Conservation (phyloP, 2,797 vertebrate species). For the Gallinago nigripennis region DNA sequence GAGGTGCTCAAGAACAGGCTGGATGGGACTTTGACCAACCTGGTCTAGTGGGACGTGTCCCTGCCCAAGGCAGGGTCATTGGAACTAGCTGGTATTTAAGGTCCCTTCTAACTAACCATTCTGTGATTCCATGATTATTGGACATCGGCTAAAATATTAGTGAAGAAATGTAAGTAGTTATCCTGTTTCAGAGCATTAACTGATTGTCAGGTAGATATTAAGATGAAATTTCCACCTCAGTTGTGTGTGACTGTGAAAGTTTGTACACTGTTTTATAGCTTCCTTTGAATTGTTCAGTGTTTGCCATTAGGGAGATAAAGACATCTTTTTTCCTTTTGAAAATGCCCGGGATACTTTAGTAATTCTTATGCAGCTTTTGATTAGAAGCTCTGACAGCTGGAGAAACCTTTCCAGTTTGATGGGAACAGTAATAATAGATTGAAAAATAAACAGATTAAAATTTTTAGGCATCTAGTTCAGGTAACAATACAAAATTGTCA, state of each 20-base stretch:
- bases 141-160: not conserved
- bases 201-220: not conserved
- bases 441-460: not conserved
- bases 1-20: not conserved
- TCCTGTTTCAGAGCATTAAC: not conserved
- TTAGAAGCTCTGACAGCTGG: not conserved
- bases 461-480: not conserved
- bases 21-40: not conserved
- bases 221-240: fast-evolving
- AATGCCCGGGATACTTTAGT: not conserved
- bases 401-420: not conserved
- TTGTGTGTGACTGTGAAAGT: not conserved
- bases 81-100: not conserved
- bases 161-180: not conserved
- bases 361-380: not conserved
- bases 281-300: not conserved
- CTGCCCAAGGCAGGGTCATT: not conserved
- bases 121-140: not conserved
- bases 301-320: not conserved
- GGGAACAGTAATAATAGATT: not conserved
- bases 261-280: not conserved
- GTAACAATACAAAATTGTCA: not conserved
- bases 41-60: not conserved
- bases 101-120: not conserved
- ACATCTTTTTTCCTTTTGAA: not conserved